These are phyloP conservation scores for Isaurus tuberculatus DNA, from an alignment of 92 coral and sea anemone species.

Conservation along the genomic window DNA sequence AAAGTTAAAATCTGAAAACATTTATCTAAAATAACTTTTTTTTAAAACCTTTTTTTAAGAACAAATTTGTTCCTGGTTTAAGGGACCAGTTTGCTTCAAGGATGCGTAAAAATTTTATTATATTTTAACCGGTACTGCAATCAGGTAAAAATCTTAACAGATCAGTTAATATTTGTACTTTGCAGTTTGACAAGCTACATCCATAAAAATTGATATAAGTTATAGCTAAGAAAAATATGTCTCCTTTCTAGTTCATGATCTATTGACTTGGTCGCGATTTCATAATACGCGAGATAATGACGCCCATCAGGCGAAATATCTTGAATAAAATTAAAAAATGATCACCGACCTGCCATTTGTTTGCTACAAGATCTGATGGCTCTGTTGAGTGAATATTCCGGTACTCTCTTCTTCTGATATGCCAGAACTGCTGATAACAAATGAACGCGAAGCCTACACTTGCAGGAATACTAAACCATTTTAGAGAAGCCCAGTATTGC, in stretches of 20 bases:
- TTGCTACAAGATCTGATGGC: constrained; percentile 52
- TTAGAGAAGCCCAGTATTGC: constrained; percentile 70
- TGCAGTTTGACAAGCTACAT: neutral
- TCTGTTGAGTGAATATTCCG: constrained; percentile 64
- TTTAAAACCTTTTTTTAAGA: neutral
- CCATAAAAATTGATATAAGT: neutral
- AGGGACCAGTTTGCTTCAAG: too few relatives aligned
- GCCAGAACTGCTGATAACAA: constrained; percentile 89
- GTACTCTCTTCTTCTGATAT: constrained; percentile 79
- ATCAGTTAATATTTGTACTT: neutral
- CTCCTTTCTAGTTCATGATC: neutral
- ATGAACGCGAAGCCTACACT: constrained; percentile 97
- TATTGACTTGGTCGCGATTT: constrained; percentile 4
- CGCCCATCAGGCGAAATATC: constrained; percentile 21
- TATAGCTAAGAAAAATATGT: neutral
- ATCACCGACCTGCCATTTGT: constrained; percentile 82
- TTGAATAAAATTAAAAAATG: neutral
- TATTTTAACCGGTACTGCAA: too few relatives aligned
- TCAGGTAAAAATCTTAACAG: too few relatives aligned
- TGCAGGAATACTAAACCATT: constrained; percentile 98
- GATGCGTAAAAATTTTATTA: too few relatives aligned
- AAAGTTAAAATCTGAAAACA: neutral
- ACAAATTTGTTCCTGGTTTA: too few relatives aligned
- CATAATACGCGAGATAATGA: constrained; percentile 20
- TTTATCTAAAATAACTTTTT: neutral